Base-by-base conservation (phyloP, 2,113 vertebrate species). In the Vicugna pacos region DNA sequence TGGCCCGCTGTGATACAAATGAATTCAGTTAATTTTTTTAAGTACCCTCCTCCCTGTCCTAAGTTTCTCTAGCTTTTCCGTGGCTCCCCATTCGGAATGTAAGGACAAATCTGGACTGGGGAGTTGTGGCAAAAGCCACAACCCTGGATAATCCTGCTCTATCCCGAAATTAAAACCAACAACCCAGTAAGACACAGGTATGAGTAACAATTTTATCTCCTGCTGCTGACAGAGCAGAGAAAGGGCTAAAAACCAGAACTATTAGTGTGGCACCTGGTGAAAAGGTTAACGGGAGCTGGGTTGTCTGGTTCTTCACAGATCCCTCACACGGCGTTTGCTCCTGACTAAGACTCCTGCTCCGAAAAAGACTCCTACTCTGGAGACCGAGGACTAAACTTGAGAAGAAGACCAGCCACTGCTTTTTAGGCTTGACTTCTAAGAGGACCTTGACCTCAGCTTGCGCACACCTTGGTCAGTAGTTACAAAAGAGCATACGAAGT, bases 401-500 rank as follows among this genome's bases (percentile, higher is more conserved):
- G 92, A 67, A 75, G 92, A 67, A 94, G 46, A 70, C 81, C n/a
- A 75, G 91, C 95, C 96, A 96, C 90, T 97, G 65, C 80, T 89
- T 79, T 94, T 79, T 65, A 46, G 79, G 58, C 94, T 35, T 83
- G 91, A 81, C 79, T 81, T 86, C 81, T 50, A 20, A 84, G 94
- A 60, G 89, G 60, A 95, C 93, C n/a, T 58, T 90, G 82, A 96
- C 83, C 97, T 95, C 77, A 48, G 64, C 95, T 89, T 96, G 89
- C 95, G 95, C 5, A 11, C 28, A 95, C 93, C 88, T 83, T 83
- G 86, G 96, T 96, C 97, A 96, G 91, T 94, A 96, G 91, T 97
- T 98, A 98, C 75, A 98, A 98, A 98, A 98, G 73, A 93, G 95
- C 91, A 89, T 96, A 95, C 90, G 98, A 98, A 98, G 94, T 97